Evolutionary conservation across 2,888 invertebrate genomes (phyloP).

Genomic region (Agonopterix heracliana): DNA sequence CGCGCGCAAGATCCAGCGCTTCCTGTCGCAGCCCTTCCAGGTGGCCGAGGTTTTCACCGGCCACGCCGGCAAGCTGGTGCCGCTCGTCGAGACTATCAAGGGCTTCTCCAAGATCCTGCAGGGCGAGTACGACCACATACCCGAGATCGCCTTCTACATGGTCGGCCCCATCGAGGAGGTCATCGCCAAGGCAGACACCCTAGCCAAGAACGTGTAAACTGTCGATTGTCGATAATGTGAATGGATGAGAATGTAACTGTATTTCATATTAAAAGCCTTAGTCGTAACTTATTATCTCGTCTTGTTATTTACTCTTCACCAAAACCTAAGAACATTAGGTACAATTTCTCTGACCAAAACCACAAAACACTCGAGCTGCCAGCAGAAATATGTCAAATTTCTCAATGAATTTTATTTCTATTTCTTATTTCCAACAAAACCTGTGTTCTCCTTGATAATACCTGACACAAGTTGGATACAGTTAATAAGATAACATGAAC

Average conservation of each 20-base stretch:
- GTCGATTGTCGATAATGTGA: conserved; percentile 18
- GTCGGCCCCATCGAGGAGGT: conserved; percentile 88
- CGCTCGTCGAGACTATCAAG: conserved; percentile 89
- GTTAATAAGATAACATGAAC: too few relatives aligned
- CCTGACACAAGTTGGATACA: too few relatives aligned
- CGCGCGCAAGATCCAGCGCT: conserved; percentile 95
- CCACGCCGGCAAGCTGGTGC: conserved; percentile 92
- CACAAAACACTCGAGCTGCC: too few relatives aligned
- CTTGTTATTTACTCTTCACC: conserved; percentile 5
- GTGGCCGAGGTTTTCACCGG: conserved; percentile 97
- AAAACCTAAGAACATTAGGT: too few relatives aligned
- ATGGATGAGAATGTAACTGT: conserved; percentile 36
- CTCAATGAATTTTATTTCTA: too few relatives aligned
- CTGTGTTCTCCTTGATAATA: too few relatives aligned
- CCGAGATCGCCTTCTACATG: conserved; percentile 95
- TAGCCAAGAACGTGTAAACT: conserved; percentile 79
- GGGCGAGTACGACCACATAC: conserved; percentile 89
- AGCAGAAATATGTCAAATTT: too few relatives aligned
- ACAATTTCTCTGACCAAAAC: too few relatives aligned
- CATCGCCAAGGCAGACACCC: conserved; percentile 86
- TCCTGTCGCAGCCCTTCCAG: conserved; percentile 95
- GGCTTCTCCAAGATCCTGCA: conserved; percentile 90
- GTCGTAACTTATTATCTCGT: conserved; percentile 21
- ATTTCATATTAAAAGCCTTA: conserved; percentile 45
- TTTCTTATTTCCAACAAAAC: too few relatives aligned